Base-by-base conservation (phyloP, 2,797 vertebrate species). In the Spondyliosoma cantharus region DNA sequence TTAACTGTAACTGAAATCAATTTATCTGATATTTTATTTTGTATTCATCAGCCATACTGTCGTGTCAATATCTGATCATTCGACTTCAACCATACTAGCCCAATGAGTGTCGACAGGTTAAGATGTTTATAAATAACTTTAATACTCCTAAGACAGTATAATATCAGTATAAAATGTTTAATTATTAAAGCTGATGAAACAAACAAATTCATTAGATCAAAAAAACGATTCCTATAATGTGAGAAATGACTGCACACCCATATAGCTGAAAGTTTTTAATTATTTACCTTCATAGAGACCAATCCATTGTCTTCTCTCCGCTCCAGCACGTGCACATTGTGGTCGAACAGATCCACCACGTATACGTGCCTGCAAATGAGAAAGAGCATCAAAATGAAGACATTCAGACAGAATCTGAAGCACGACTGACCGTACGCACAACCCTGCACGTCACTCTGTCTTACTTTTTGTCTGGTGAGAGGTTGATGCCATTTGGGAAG, bases 401-500 rank as follows among this genome's bases (percentile, higher is more conserved):
- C 32, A 32, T 17, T 24, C 9, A 61, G 14, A 54, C 6, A 58
- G 32, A 37, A 37, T 45, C 3, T 24, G 4, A 59, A 75, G 49
- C 6, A 63, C 19, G 11, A 59, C 37, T 46, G 4, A 59, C 3
- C 0, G 9, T 0, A 2, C 1, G 0, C 32, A 16, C 3, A n/a
- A 0, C 4, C 8, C 22, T 25, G 24, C 3, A 46, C 19, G 59
- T 13, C 2, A 19, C 7, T 19, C 32, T 37, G 32, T 37, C 94
- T 80, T 93, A 97, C 97, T 93, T 96, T 87, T 90, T 92, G 62
- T 99, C 96, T 0, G 91, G 96, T 49, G 98, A 99, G 62, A 95
- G 82, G 71, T 97, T 96, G 82, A 99, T 97, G 72, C 97, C 98
- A 70, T 98, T 99, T 61, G 96, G 95, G 19, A 86, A 78, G 72